phyloP scores from a whole-genome alignment of 92 coral and sea anemone genomes.

The Parazoanthus swiftii region DNA sequence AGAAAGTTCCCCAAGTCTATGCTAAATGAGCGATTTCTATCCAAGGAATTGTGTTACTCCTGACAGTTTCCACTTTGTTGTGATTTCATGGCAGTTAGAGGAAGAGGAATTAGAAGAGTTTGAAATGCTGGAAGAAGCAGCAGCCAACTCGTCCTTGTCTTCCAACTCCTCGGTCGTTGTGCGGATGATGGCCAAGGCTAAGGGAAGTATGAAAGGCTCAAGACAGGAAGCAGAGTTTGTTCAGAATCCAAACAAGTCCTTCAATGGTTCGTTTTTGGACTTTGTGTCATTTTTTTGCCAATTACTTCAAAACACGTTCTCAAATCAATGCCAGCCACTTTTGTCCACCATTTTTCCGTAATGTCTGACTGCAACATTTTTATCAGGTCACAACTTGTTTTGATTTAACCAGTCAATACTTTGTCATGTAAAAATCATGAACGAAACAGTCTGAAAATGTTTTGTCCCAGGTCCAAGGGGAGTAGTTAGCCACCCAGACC shows the following conservation, averaged over 20 bases:
- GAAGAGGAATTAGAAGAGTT: slow-evolving; percentile 92
- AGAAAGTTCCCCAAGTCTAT: not conserved
- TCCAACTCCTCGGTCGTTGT: slow-evolving; percentile 94
- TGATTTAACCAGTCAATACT: too few species aligned
- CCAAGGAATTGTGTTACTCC: not conserved
- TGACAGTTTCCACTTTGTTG: not conserved
- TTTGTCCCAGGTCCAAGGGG: not conserved
- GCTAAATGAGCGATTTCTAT: not conserved
- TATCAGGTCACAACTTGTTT: too few species aligned
- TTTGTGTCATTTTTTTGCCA: not conserved
- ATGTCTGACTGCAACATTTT: too few species aligned
- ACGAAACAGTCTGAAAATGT: too few species aligned
- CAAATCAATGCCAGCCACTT: too few species aligned
- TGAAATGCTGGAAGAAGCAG: slow-evolving; percentile 88
- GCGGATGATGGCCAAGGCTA: slow-evolving; percentile 73
- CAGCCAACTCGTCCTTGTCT: slow-evolving; percentile 92
- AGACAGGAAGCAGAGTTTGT: not conserved
- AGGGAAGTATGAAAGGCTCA: slow-evolving; percentile 24
- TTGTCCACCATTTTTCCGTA: too few species aligned
- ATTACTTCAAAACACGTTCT: too few species aligned
- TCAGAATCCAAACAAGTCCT: not conserved
- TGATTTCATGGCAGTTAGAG: slow-evolving; percentile 53
- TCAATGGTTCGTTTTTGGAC: not conserved
- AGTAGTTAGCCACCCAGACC: not conserved
- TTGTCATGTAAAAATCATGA: too few species aligned